phyloP scores from a whole-genome alignment of 2,888 invertebrate genomes.

The Nasonia oneida region DNA sequence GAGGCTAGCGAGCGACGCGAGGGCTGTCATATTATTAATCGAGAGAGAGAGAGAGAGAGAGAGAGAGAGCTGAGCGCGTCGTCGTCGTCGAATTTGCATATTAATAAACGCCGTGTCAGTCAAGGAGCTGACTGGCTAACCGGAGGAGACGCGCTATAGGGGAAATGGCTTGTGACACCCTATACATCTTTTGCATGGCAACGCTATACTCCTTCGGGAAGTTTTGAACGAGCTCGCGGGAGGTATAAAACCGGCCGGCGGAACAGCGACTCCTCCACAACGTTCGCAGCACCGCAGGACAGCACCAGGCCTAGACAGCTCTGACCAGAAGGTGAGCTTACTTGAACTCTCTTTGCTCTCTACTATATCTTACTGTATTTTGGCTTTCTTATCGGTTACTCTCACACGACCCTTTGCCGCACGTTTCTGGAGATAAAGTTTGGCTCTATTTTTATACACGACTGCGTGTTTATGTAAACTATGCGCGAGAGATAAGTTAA shows the following conservation, averaged over 20 bases:
- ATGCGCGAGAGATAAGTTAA: background rate
- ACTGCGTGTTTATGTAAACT: no score
- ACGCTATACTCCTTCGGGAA: slow-evolving; percentile 6
- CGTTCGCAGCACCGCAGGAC: slow-evolving; percentile 25
- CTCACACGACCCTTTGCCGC: no score
- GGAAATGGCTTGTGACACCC: slow-evolving; percentile 6
- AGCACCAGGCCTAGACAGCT: background rate
- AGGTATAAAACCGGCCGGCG: slow-evolving; percentile 45
- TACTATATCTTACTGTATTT: no score
- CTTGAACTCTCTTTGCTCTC: no score
- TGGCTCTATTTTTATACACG: no score
- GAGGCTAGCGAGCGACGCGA: slow-evolving; percentile 49
- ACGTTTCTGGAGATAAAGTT: no score
- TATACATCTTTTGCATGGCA: slow-evolving; percentile 10
- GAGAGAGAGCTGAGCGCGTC: background rate
- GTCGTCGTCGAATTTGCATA: slow-evolving; percentile 69
- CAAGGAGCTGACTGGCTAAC: slow-evolving; percentile 64
- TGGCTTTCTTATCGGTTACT: no score
- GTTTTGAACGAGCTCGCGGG: no score
- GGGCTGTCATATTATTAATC: slow-evolving; percentile 62
- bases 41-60: background rate
- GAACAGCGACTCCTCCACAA: slow-evolving; percentile 32
- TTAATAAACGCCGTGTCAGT: slow-evolving; percentile 69
- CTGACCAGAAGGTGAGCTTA: background rate
- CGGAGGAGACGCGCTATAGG: slow-evolving; percentile 59